These are phyloP conservation scores for Scomber japonicus DNA, from an alignment of 2,113 vertebrate species.

Conservation along the genomic window DNA sequence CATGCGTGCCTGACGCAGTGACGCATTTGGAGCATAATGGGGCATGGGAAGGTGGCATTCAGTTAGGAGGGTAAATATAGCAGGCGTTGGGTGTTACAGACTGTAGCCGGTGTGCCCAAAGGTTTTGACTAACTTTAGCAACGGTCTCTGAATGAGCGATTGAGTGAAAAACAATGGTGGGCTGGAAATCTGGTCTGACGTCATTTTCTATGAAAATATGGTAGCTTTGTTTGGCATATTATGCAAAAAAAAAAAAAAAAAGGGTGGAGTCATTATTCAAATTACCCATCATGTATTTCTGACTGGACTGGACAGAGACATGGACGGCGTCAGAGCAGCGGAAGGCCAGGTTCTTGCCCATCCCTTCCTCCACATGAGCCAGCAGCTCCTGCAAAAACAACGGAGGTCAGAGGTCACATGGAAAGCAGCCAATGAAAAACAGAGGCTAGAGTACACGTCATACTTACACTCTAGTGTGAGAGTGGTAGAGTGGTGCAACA, in stretches of 20 bases:
- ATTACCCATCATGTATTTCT: slow-evolving; percentile 94
- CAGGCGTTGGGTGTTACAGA: slow-evolving; percentile 30
- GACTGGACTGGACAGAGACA: slow-evolving; percentile 90
- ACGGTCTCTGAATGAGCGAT: background rate
- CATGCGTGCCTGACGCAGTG: slow-evolving; percentile 44
- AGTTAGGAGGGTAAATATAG: slow-evolving; percentile 60
- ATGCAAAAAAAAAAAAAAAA: background rate
- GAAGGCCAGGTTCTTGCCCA: slow-evolving; percentile 96
- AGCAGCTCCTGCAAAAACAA: slow-evolving; percentile 88
- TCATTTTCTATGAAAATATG: background rate
- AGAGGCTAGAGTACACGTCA: background rate
- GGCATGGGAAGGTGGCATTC: slow-evolving; percentile 37
- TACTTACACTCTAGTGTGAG: background rate
- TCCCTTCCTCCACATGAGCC: slow-evolving; percentile 93
- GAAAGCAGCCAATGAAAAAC: background rate
- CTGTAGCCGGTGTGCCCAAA: slow-evolving; percentile 12
- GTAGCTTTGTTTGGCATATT: background rate
- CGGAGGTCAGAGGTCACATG: slow-evolving; percentile 15
- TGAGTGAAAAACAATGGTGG: background rate
- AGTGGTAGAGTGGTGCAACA: background rate
- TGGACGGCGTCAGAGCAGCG: slow-evolving; percentile 93
- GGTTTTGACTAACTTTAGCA: slow-evolving; percentile 32
- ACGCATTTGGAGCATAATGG: slow-evolving; percentile 52
- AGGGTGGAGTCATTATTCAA: background rate
- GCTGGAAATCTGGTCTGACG: background rate